Evolutionary conservation across 2,888 invertebrate genomes (phyloP), one percentile per base, ranked within the genome.

Genomic region (Caenorhabditis sinica): DNA sequence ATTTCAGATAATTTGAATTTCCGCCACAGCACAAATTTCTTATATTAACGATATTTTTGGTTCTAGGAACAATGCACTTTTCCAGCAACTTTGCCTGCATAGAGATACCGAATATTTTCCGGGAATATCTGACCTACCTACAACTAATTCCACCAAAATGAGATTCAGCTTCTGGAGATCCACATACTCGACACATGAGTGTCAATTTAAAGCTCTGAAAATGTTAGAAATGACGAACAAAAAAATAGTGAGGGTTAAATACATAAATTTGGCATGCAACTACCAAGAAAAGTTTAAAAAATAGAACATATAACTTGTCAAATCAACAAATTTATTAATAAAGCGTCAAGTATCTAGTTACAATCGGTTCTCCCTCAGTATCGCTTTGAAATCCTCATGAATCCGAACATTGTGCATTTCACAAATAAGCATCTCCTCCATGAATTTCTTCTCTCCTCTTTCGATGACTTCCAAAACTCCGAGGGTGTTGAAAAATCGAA

Each of bases 401-500:
- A 74, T 28, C n/a, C 30, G 36, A 11, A 74, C 56, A 36, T 74
- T 53, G 20, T 43, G 28, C 53, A 74, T 36, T 9, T 74, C 65
- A 65, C 74, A 74, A 51, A 74, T 28, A 25, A 74, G 6, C 65
- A 74, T 65, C 23, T 74, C 74, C 30, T 74, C 74, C 28, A 53
- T 13, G 17, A 74, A 74, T 23, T 74, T 74, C 65, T 28, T 36
- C 56, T 74, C 74, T 30, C 65, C 74, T 6, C 36, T 23, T 6
- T 74, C 74, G n/a, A 74, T 65, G 0, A 74, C 17, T 25, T 45
- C 25, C 56, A 74, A 20, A 2, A 56, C 20, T 25, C 65, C 65
- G 8, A 74, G 9, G n/a, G 65, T 74, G 1, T 65, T 56, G 5
- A 53, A 51, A 8, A 74, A 65, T 11, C 74, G 63, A 36, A n/a